Evolutionary conservation across 2,888 invertebrate species (phyloP), one percentile per base, ranked within the genome.

Genomic region (Drosophila parthenogenetica): DNA sequence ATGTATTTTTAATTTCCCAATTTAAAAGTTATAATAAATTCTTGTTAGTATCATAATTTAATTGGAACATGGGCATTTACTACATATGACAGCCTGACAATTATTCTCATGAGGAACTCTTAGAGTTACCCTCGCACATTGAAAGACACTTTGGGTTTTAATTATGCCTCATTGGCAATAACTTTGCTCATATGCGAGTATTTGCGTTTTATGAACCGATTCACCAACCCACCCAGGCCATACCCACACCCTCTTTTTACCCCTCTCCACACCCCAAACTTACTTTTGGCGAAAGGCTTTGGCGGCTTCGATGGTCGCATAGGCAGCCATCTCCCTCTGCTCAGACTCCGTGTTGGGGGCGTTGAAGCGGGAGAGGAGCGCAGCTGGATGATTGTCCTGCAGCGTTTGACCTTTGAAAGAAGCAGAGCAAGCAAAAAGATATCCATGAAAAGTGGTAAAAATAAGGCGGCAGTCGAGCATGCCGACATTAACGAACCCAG

Each of bases 221-320:
- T 29, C 42, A 17, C n/a, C 5, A 32, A 17, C 32, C 19, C 19
- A 13, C 13, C 46, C 5, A 14, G 11, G 14, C 2, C 13, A 3
- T 13, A 13, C 35, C 35, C 35, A 8, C 29, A 29, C 8, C 29
- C 29, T 8, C 29, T 2, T 13, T 11, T 35, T 1, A 35, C 35
- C 13, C 35, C 35, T 2, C 35, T 10, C 11, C 17, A 42, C 29
- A 8, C 1, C 2, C 39, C 14, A 11, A 32, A 90, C 90, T 92
- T 90, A 92, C 92, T 90, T 92, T 81, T 92, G 90, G 45, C 90
- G 90, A 77, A 92, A 92, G 42, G 90, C 90, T 78, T 92, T 92
- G 39, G 92, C 87, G 16, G 93, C 91, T 32, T 90, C 81, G 37
- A 92, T 78, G n/a, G 91, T 89, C 37, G 92, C 92, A 84, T 87